A percentile compares a stretch with the other conserved stretches of the same genome.
Evolutionary conservation across 2,888 invertebrate genomes (phyloP).

Genomic region (Margaritifera margaritifera): DNA sequence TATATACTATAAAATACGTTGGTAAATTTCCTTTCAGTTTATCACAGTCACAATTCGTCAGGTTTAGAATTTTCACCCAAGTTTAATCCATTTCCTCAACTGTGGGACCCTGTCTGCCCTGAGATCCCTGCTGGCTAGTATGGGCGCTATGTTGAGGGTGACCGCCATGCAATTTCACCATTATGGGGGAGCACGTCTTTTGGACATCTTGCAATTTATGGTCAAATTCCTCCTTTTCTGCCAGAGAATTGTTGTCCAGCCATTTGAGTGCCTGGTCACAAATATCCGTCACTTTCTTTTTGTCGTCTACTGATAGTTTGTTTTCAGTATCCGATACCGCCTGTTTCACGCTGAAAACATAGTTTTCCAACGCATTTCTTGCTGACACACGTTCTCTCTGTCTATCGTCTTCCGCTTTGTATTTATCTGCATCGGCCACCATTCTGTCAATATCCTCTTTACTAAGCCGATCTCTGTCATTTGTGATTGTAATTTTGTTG

Average conservation of each 20-base stretch:
- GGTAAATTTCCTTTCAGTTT: too few species aligned
- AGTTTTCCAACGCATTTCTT: slow-evolving; percentile 61
- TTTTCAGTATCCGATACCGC: slow-evolving; percentile 76
- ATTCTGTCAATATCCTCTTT: slow-evolving; percentile 90
- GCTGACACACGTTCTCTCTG: slow-evolving; percentile 58
- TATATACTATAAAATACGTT: too few species aligned
- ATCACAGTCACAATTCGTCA: neutral
- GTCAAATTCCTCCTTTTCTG: slow-evolving; percentile 84
- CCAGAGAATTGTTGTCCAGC: slow-evolving; percentile 86
- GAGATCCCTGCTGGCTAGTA: slow-evolving; percentile 4
- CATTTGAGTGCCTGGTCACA: slow-evolving; percentile 81
- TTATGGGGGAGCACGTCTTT: slow-evolving; percentile 83
- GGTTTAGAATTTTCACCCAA: neutral
- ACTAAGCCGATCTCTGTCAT: slow-evolving; percentile 88
- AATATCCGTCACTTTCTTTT: slow-evolving; percentile 77
- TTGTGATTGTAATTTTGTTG: slow-evolving; percentile 88
- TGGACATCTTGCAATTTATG: slow-evolving; percentile 85
- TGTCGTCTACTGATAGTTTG: slow-evolving; percentile 80
- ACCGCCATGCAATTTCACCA: slow-evolving; percentile 76
- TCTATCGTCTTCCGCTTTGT: slow-evolving; percentile 66
- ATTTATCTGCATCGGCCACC: slow-evolving; percentile 67
- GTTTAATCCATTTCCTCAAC: slow-evolving; percentile 78
- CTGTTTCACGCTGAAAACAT: slow-evolving; percentile 73
- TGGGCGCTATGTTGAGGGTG: slow-evolving; percentile 12
- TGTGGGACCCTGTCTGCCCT: slow-evolving; percentile 74